Evolutionary conservation across 2,888 invertebrate species (phyloP).

Genomic region (Drosophila melanocephala): DNA sequence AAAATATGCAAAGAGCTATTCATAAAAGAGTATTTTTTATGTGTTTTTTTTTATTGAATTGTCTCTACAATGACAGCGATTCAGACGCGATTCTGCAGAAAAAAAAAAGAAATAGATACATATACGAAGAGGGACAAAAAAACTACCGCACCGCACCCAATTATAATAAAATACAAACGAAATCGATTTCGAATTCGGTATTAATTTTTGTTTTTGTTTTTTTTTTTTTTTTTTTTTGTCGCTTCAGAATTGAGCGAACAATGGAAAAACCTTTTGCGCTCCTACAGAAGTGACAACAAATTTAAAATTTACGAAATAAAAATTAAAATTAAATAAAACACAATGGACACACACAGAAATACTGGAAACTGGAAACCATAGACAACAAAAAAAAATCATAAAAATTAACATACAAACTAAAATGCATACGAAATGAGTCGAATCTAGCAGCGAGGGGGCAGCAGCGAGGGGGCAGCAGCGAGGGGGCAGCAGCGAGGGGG

Average conservation of each 20-base stretch:
- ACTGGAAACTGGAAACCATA: constrained; percentile 57
- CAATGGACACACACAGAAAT: constrained; percentile 44
- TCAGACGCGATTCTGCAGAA: constrained; percentile 59
- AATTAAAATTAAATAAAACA: constrained; percentile 80
- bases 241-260: constrained; percentile 42
- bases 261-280: constrained; percentile 70
- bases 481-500: constrained; percentile 1
- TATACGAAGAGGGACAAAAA: neutral
- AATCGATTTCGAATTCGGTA: constrained; percentile 51
- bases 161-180: constrained; percentile 71
- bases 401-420: constrained; percentile 74
- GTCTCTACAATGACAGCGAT: constrained; percentile 66
- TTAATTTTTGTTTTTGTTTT: constrained; percentile 19
- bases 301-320: constrained; percentile 81
- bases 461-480: constrained; percentile 3
- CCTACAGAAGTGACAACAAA: constrained; percentile 80
- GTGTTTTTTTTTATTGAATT: constrained; percentile 51
- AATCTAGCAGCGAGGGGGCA: neutral
- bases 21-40: constrained; percentile 26
- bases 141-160: constrained; percentile 74
- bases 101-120: constrained; percentile 23
- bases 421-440: constrained; percentile 69
- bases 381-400: constrained; percentile 18
- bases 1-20: constrained; percentile 48
- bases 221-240: neutral